These are phyloP conservation scores for Clarias laeviceps DNA, from an alignment of 2,797 vertebrate species.

Conservation along the genomic window DNA sequence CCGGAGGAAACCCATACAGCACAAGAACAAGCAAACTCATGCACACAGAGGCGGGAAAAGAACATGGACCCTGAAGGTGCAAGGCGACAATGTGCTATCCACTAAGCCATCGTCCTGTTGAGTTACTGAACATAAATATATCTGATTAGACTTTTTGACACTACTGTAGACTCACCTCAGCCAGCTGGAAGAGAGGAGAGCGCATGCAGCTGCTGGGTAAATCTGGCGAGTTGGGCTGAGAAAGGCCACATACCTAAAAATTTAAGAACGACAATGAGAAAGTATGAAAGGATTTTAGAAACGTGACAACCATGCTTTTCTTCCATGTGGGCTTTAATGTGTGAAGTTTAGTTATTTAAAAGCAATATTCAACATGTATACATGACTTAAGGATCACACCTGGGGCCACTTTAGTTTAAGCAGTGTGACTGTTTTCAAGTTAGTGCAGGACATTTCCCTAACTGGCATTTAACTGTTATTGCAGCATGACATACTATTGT, in stretches of 20 bases:
- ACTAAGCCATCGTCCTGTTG: too few relatives aligned
- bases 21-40: too few relatives aligned
- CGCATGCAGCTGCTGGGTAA: slow-evolving; percentile 76
- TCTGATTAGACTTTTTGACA: neutral
- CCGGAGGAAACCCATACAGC: too few relatives aligned
- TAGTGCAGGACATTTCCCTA: neutral
- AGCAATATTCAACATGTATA: neutral
- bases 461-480: slow-evolving; percentile 6
- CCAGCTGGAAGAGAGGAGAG: slow-evolving; percentile 78
- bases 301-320: neutral
- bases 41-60: too few relatives aligned
- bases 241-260: slow-evolving; percentile 76
- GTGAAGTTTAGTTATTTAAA: neutral
- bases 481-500: neutral
- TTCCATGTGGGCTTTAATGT: neutral
- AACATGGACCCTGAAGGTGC: too few relatives aligned
- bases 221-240: slow-evolving; percentile 74
- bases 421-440: neutral
- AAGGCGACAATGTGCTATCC: too few relatives aligned
- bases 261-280: neutral
- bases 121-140: neutral
- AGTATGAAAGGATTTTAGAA: neutral
- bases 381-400: neutral
- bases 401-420: neutral
- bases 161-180: slow-evolving; percentile 72